Conservation (phyloP, 2,888 invertebrate species). For the Leptothorax acervorum region DNA sequence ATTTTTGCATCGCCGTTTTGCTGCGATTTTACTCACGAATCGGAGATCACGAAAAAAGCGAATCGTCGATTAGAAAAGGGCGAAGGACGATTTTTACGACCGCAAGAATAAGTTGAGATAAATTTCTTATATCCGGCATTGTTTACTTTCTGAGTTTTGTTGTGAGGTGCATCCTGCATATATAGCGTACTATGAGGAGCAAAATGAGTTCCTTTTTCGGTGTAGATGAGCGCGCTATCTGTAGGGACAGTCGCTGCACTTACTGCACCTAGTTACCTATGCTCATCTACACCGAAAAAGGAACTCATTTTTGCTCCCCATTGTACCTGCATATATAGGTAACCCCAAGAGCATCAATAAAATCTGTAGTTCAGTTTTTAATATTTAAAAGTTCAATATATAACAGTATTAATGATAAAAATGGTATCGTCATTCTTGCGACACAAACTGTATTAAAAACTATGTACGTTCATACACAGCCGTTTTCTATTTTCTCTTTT, state of each 20-base stretch:
- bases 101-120: conserved; percentile 27
- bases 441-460: neutral
- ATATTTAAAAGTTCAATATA: neutral
- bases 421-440: neutral
- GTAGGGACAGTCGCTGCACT: too few species aligned
- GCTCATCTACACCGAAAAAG: too few species aligned
- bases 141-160: conserved; percentile 38
- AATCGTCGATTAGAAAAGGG: neutral
- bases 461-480: neutral
- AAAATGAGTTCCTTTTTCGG: too few species aligned
- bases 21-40: neutral
- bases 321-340: neutral
- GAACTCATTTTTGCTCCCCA: too few species aligned
- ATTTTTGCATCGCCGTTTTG: neutral
- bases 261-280: too few species aligned
- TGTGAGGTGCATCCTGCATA: neutral
- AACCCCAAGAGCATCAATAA: neutral
- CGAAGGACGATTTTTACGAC: conserved; percentile 1
- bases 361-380: neutral
- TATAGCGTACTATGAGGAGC: too few species aligned
- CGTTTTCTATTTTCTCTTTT: neutral
- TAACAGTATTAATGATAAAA: neutral
- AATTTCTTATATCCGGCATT: conserved; percentile 8
- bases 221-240: too few species aligned
- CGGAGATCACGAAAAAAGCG: neutral